Evolutionary conservation across 30 jellyfish, hydroid and myxozoan genomes (phyloP).

Genomic region (Chrysaora quinquecirrha): DNA sequence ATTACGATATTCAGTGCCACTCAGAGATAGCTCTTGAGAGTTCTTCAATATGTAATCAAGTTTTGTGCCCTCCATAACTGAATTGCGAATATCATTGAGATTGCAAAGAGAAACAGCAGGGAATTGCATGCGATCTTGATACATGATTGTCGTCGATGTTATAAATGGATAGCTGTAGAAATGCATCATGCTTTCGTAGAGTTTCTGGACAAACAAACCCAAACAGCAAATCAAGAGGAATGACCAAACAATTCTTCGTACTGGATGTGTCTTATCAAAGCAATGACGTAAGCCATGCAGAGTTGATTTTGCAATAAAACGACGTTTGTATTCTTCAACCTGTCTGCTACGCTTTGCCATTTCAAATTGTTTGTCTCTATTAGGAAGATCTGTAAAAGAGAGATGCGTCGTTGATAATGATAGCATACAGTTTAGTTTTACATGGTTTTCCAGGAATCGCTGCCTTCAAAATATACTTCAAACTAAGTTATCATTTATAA

Average conservation of each 20-base stretch:
- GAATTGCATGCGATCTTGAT: slow-evolving; percentile 76
- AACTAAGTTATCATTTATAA: too few relatives aligned
- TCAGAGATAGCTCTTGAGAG: slow-evolving; percentile 21
- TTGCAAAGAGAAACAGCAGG: slow-evolving; percentile 99
- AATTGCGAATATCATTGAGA: slow-evolving; percentile 80
- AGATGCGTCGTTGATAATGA: neutral
- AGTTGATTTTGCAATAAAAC: slow-evolving; percentile 72
- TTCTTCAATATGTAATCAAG: slow-evolving; percentile 54
- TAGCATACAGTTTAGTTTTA: neutral
- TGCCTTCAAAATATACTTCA: too few relatives aligned
- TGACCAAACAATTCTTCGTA: slow-evolving; percentile 87
- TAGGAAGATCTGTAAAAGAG: slow-evolving; percentile 29
- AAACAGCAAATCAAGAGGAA: slow-evolving; percentile 67
- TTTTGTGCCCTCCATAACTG: slow-evolving; percentile 79
- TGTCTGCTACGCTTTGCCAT: slow-evolving; percentile 33
- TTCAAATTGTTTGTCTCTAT: slow-evolving; percentile 22
- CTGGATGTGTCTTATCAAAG: slow-evolving; percentile 82
- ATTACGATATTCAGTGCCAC: slow-evolving; percentile 82
- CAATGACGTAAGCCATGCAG: slow-evolving; percentile 85
- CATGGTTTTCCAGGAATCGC: too few relatives aligned
- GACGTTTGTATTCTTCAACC: slow-evolving; percentile 59
- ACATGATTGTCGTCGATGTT: slow-evolving; percentile 75
- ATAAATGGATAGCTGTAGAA: slow-evolving; percentile 80
- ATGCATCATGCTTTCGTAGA: slow-evolving; percentile 78
- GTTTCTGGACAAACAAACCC: slow-evolving; percentile 73